Conservation (phyloP, 2,888 invertebrate genomes). For the Epirrhoe tristata region DNA sequence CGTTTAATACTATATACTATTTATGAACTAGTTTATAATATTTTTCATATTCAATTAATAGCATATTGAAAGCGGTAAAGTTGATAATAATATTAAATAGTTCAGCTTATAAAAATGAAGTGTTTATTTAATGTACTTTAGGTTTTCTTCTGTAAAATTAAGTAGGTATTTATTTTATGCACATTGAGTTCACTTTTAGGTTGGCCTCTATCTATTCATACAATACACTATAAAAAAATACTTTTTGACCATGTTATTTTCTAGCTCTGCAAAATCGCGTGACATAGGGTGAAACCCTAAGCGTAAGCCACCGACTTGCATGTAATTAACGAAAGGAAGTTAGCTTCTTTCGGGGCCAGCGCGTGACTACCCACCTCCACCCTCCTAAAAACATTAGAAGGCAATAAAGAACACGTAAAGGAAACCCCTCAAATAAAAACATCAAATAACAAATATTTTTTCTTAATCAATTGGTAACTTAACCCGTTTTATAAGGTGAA, state of each 20-base stretch:
- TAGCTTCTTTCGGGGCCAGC: constrained; percentile 69
- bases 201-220: constrained; percentile 10
- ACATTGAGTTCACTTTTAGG: constrained; percentile 24
- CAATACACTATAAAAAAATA: too few relatives aligned
- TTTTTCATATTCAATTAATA: too few relatives aligned
- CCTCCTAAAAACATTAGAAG: constrained; percentile 60
- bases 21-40: background rate
- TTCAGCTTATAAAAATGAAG: too few relatives aligned
- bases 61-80: background rate
- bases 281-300: constrained; percentile 65
- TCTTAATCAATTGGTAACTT: constrained; percentile 21
- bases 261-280: constrained; percentile 70
- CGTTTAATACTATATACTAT: background rate
- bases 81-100: too few relatives aligned
- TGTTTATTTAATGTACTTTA: background rate
- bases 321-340: constrained; percentile 78
- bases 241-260: constrained; percentile 38
- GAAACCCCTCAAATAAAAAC: constrained; percentile 60
- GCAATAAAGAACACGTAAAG: constrained; percentile 66
- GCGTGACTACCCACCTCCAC: constrained; percentile 71
- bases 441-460: constrained; percentile 41
- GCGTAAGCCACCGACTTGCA: constrained; percentile 66
- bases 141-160: too few relatives aligned
- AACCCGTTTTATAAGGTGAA: constrained; percentile 13
- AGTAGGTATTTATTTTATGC: too few relatives aligned